Percentiles rank a stretch among this genome's conserved stretches.
These are phyloP conservation scores for Athrips mouffetella DNA, from an alignment of 2,888 invertebrate species.

Conservation along the genomic window DNA sequence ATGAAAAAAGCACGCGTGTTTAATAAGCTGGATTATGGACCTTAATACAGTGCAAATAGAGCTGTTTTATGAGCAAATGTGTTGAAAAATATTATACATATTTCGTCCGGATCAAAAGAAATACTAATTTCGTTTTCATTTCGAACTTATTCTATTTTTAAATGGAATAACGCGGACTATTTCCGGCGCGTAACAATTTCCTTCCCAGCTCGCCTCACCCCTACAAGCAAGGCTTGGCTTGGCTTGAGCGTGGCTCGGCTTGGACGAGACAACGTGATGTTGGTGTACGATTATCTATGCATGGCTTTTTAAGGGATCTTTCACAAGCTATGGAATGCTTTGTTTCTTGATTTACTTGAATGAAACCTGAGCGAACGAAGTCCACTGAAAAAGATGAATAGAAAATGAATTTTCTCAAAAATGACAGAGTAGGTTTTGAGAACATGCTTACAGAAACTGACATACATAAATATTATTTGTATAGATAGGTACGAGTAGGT, in stretches of 20 bases:
- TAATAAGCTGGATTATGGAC: no score
- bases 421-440: no score
- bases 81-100: no score
- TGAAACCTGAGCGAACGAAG: no score
- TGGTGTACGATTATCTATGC: constrained; percentile 59
- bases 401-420: no score
- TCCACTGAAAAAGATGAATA: no score
- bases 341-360: neutral
- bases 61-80: no score
- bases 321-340: constrained; percentile 5
- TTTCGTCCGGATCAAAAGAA: neutral
- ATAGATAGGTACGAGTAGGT: no score
- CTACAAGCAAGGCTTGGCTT: constrained; percentile 39
- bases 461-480: no score
- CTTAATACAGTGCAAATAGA: no score
- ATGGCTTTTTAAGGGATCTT: constrained; percentile 47
- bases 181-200: constrained; percentile 71
- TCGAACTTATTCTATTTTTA: constrained; percentile 29
- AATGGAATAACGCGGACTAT: constrained; percentile 49
- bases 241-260: constrained; percentile 16
- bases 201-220: constrained; percentile 40
- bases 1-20: no score
- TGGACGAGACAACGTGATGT: constrained; percentile 30
- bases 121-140: neutral
- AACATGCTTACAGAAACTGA: no score